A percentile compares a stretch with the other conserved stretches of the same genome.
Evolutionary conservation across 1,140 invertebrate genomes (phyloP).

Genomic region (Watersipora subatra): DNA sequence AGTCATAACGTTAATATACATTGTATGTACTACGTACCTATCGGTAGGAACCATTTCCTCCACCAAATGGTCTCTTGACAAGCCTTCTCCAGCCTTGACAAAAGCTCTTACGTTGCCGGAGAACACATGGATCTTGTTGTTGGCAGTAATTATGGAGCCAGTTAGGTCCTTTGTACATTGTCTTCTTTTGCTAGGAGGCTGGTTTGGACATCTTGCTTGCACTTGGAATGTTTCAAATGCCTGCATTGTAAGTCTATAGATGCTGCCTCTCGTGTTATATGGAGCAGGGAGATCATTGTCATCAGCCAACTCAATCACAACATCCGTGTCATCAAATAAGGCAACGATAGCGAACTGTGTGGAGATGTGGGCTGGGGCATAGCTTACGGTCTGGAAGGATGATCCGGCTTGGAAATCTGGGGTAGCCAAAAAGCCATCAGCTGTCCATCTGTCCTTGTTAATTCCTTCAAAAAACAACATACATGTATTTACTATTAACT

Average conservation of each 20-base stretch:
- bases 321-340: not conserved
- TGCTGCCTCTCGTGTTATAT: not conserved
- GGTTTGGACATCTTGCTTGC: not conserved
- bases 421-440: not conserved
- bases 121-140: not conserved
- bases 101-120: not conserved
- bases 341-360: not conserved
- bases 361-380: not conserved
- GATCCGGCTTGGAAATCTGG: not conserved
- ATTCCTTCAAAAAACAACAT: no score
- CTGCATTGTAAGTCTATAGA: not conserved
- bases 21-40: no score
- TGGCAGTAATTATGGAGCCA: not conserved
- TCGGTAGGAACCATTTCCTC: not conserved
- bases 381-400: not conserved
- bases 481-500: no score
- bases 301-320: not conserved
- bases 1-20: no score
- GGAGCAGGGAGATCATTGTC: not conserved
- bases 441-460: not conserved
- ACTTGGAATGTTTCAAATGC: not conserved
- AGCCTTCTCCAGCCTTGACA: not conserved
- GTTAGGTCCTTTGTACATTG: not conserved
- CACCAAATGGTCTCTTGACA: not conserved
- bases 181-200: not conserved